Conservation (phyloP, 35 echinoderm and acorn worm genomes). For the Lytechinus variegatus region DNA sequence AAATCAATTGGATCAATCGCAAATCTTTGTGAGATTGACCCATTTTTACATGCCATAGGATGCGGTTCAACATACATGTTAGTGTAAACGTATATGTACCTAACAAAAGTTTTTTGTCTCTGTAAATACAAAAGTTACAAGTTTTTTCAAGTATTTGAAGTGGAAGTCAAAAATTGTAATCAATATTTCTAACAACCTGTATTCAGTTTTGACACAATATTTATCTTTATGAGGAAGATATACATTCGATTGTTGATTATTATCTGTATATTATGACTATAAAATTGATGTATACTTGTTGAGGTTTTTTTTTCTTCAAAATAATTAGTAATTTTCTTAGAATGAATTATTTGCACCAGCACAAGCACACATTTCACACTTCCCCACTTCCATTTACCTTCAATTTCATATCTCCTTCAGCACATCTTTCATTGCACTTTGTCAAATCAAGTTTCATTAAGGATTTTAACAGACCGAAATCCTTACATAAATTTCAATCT, state of each 20-base stretch:
- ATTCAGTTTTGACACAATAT: not conserved
- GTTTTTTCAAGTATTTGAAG: not conserved
- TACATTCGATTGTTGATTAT: not conserved
- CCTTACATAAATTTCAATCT: no score
- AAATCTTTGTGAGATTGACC: no score
- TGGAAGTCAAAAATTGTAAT: not conserved
- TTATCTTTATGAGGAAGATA: not conserved
- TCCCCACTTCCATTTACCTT: not conserved
- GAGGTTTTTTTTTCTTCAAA: no score
- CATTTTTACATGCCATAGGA: not conserved
- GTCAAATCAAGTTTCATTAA: not conserved
- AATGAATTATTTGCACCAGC: not conserved
- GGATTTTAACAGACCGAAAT: no score
- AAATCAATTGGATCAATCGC: no score
- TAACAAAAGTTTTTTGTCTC: not conserved
- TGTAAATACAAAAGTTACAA: not conserved
- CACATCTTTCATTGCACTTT: not conserved
- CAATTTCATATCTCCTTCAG: not conserved
- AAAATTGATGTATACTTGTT: no score
- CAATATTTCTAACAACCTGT: not conserved
- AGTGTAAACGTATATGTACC: not conserved
- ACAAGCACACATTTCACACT: not conserved
- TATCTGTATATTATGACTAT: no score
- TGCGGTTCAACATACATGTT: not conserved
- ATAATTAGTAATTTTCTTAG: not conserved